A percentile compares a stretch with the other conserved stretches of the same genome.
These are phyloP conservation scores for Drosophila chauvacae DNA, from an alignment of 1,140 invertebrate species.

Conservation along the genomic window DNA sequence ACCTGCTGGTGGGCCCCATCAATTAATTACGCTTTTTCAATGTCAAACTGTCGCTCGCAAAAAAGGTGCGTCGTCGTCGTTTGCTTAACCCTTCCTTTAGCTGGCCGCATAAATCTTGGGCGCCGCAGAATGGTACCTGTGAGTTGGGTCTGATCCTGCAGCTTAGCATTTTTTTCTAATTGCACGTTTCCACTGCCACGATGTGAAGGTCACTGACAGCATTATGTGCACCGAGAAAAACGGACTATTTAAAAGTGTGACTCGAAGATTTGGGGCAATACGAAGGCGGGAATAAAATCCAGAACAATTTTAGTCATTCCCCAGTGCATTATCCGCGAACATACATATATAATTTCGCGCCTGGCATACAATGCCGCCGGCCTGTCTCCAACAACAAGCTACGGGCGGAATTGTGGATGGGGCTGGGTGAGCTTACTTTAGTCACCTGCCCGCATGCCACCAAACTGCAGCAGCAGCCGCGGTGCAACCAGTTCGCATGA, in stretches of 20 bases:
- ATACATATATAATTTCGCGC: slow-evolving; percentile 37
- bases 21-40: slow-evolving; percentile 81
- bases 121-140: slow-evolving; percentile 45
- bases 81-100: slow-evolving; percentile 19
- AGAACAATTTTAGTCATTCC: background rate
- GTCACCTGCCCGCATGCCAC: slow-evolving; percentile 66
- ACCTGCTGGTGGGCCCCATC: slow-evolving; percentile 54
- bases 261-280: background rate
- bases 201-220: slow-evolving; percentile 76
- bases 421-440: slow-evolving; percentile 22
- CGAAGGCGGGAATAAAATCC: background rate
- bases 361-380: slow-evolving; percentile 62
- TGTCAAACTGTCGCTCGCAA: slow-evolving; percentile 65
- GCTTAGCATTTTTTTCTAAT: slow-evolving; percentile 75
- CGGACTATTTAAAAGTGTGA: background rate
- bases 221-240: slow-evolving; percentile 24
- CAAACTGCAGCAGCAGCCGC: slow-evolving; percentile 45
- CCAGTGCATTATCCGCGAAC: slow-evolving; percentile 18
- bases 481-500: slow-evolving; percentile 73
- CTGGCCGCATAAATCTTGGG: slow-evolving; percentile 57
- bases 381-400: slow-evolving; percentile 66
- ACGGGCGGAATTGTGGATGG: slow-evolving; percentile 30
- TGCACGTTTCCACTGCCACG: slow-evolving; percentile 49
- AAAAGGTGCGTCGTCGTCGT: slow-evolving; percentile 21
- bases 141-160: slow-evolving; percentile 43